These are phyloP conservation scores for Monomorium pharaonis DNA, from an alignment of 1,140 invertebrate genomes.

Conservation along the genomic window DNA sequence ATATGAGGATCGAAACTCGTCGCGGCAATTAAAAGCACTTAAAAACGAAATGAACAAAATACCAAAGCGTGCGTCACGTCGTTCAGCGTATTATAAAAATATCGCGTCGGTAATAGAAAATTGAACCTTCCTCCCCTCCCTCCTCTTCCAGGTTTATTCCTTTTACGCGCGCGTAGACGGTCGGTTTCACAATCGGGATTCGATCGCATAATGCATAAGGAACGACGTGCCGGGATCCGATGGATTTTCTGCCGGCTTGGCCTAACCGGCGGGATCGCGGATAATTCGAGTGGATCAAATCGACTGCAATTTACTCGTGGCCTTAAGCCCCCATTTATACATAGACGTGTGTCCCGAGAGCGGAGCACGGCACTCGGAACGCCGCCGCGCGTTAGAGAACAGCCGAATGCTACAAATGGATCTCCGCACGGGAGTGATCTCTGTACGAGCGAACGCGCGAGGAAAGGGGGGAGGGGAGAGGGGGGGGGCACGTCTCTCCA, in stretches of 20 bases:
- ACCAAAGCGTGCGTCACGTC: neutral
- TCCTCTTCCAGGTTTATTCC: neutral
- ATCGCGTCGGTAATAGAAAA: neutral
- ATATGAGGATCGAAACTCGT: neutral
- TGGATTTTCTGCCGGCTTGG: slow-evolving; percentile 33
- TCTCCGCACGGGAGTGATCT: slow-evolving; percentile 36
- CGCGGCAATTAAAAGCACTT: slow-evolving; percentile 13
- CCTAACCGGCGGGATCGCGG: slow-evolving; percentile 1
- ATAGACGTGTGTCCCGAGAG: slow-evolving; percentile 17
- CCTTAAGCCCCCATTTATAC: slow-evolving; percentile 43
- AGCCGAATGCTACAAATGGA: slow-evolving; percentile 55
- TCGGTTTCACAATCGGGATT: neutral
- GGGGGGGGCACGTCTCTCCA: slow-evolving; percentile 3
- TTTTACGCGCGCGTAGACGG: neutral
- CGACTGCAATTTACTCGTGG: slow-evolving; percentile 20
- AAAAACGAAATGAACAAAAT: slow-evolving; percentile 9
- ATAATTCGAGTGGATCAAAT: slow-evolving; percentile 41
- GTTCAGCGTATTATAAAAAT: neutral
- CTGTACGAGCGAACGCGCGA: slow-evolving; percentile 15
- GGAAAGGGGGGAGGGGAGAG: too few species aligned
- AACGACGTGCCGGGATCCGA: neutral
- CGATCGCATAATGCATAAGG: slow-evolving; percentile 8
- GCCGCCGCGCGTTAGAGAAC: slow-evolving; percentile 25
- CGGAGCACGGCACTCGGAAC: slow-evolving; percentile 20
- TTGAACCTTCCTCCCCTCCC: neutral